Evolutionary conservation across 2,797 vertebrate species (phyloP).

Genomic region (Apogon hyalosoma): DNA sequence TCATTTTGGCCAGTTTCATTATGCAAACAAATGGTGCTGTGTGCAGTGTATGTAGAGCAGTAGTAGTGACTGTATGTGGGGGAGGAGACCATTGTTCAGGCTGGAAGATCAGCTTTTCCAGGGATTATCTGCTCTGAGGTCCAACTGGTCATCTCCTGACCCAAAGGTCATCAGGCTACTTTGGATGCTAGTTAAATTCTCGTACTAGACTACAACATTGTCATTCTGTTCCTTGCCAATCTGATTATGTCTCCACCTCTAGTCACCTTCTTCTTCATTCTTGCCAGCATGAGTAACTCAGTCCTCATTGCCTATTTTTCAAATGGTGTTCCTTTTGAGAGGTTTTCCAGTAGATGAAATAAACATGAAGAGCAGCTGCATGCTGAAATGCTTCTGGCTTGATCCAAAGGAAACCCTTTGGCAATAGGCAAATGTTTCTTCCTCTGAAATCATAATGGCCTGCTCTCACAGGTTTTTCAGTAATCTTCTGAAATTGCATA

Average conservation of each 20-base stretch:
- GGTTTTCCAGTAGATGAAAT: constrained; percentile 44
- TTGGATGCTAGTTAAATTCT: constrained; percentile 56
- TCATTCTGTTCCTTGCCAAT: constrained; percentile 43
- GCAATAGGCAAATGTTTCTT: constrained; percentile 40
- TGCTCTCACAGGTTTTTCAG: constrained; percentile 46
- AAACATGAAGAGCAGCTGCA: constrained; percentile 49
- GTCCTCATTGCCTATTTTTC: constrained; percentile 16
- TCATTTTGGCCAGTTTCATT: constrained; percentile 28
- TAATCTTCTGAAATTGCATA: constrained; percentile 41
- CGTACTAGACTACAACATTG: constrained; percentile 12
- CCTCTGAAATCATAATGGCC: constrained; percentile 28
- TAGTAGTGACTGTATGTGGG: constrained; percentile 24
- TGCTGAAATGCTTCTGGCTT: constrained; percentile 46
- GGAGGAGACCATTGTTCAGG: constrained; percentile 38
- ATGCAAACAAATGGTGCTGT: constrained; percentile 11
- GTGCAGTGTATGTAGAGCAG: constrained; percentile 3
- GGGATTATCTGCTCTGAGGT: constrained; percentile 68
- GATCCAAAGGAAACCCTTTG: constrained; percentile 49
- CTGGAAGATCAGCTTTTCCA: constrained; percentile 66
- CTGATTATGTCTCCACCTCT: constrained; percentile 38
- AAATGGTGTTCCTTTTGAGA: constrained; percentile 29
- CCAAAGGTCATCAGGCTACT: constrained; percentile 58
- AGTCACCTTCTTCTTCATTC: constrained; percentile 20
- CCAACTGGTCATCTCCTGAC: constrained; percentile 64
- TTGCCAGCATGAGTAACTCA: constrained; percentile 30